phyloP scores from a whole-genome alignment of 2,113 vertebrate genomes.

The Acanthisitta chloris region DNA sequence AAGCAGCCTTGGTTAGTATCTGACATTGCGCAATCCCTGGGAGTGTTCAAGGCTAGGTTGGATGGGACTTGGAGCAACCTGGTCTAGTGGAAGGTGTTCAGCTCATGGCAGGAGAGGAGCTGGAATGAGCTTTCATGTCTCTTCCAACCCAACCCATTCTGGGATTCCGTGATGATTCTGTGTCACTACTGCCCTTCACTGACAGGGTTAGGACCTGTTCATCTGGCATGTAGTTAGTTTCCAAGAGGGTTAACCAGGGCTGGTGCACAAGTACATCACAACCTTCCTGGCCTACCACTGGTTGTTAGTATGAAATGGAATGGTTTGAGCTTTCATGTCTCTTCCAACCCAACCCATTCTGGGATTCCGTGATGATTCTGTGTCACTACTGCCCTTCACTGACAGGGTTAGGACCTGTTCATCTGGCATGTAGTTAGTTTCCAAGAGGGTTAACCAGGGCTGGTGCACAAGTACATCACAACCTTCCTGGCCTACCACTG shows the following conservation, averaged over 20 bases:
- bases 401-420: not conserved
- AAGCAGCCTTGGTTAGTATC: not conserved
- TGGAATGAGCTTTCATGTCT: not conserved
- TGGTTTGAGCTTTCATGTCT: not conserved
- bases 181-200: not conserved
- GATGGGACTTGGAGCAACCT: not conserved
- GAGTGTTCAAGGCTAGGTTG: not conserved
- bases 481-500: not conserved
- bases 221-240: not conserved
- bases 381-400: not conserved
- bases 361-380: not conserved
- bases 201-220: not conserved
- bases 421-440: not conserved
- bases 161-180: not conserved
- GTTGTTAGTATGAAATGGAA: not conserved
- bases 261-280: not conserved
- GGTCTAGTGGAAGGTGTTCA: not conserved
- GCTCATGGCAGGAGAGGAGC: not conserved
- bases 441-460: not conserved
- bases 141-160: not conserved
- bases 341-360: not conserved
- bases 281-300: not conserved
- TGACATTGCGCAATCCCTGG: not conserved
- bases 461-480: not conserved
- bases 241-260: not conserved